These are phyloP conservation scores for Brotula barbata DNA, from an alignment of 2,797 vertebrate genomes.

Conservation along the genomic window DNA sequence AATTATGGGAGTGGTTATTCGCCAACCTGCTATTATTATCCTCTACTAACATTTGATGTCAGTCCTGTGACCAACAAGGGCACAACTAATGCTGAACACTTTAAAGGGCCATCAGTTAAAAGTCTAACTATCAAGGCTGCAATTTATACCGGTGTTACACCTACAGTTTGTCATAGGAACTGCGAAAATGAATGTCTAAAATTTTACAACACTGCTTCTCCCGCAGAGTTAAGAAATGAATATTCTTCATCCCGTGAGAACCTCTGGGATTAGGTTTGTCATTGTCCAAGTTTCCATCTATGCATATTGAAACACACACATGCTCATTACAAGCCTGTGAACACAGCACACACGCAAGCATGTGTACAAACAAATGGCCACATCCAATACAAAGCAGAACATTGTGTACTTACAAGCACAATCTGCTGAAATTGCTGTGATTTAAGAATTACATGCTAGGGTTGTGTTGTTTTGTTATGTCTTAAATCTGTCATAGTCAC, in stretches of 20 bases:
- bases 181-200: conserved; percentile 19
- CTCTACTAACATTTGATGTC: too few species aligned
- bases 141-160: background rate
- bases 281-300: conserved; percentile 44
- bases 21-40: too few species aligned
- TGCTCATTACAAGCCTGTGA: conserved; percentile 4
- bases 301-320: conserved; percentile 20
- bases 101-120: too few species aligned
- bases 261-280: conserved; percentile 63
- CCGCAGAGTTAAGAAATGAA: conserved; percentile 38
- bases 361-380: conserved; percentile 3
- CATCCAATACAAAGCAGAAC: conserved; percentile 3
- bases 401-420: background rate
- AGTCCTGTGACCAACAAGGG: too few species aligned
- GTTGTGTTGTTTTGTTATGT: conserved; percentile 1
- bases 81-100: too few species aligned
- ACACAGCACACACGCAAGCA: background rate
- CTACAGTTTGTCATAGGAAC: background rate
- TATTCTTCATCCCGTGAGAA: conserved; percentile 65
- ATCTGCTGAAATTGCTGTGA: too few species aligned
- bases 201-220: conserved; percentile 28
- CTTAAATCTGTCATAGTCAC: background rate
- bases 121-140: too few species aligned
- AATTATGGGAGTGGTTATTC: too few species aligned
- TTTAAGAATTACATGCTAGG: conserved; percentile 2